Evolutionary conservation across 2,113 vertebrate genomes (phyloP), one percentile per base, ranked within the genome.

Genomic region (Channa maculata): DNA sequence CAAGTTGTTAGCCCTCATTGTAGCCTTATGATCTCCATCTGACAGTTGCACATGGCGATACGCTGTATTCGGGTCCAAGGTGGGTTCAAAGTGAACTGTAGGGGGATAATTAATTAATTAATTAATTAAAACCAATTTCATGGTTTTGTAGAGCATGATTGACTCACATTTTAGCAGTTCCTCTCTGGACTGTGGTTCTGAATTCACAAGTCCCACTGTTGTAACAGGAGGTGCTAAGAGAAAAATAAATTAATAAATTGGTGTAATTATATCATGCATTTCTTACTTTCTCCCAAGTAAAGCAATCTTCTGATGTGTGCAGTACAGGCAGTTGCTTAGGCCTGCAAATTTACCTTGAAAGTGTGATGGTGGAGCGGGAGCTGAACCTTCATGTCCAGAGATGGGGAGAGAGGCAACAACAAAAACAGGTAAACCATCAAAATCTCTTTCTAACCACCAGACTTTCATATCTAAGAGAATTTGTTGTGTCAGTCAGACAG

Each of bases 151-250:
- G n/a, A 70, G 6, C 15, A 39, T 38, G 39, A 33, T 3, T 3
- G 0, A 90, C 93, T 94, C 71, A 95, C 94, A 94, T 91, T 94
- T 95, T 9, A 94, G 55, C 84, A 95, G 50, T 64, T 93, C 93
- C 1, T 82, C 91, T 85, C 94, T 90, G 6, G 88, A 90, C 81
- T 92, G 86, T 59, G 92, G 92, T 48, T 92, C 85, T 48, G 78
- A 80, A 50, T 83, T 80, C 24, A 63, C 49, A 33, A 43, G 55
- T 41, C 13, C 77, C 5, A 38, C 12, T 14, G 73, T 51, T 65
- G 70, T 37, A n/a, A 34, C 41, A 60, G 53, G 41, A 50, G 52
- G n/a, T 46, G 46, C 87, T 87, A 14, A 46, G 33, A 0, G 5
- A 2, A 13, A 51, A 71, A 65, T 36, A n/a, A 34, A 9, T 6